Conservation (phyloP, 2,113 vertebrate genomes). For the Suricata suricatta region DNA sequence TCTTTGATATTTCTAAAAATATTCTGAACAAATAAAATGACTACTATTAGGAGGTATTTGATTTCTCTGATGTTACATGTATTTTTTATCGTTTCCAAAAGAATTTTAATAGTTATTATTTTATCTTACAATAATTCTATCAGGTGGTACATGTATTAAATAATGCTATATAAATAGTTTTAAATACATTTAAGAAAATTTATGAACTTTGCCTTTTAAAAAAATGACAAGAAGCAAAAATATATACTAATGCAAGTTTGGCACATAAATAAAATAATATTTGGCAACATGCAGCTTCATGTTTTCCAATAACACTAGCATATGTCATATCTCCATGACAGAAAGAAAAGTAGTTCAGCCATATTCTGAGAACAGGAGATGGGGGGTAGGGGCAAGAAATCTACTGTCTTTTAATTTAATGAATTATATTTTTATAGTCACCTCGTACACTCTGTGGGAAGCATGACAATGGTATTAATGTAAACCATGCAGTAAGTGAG, state of each 20-base stretch:
- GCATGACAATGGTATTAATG: slow-evolving; percentile 84
- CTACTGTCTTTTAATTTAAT: background rate
- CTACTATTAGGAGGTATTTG: background rate
- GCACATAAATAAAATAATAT: background rate
- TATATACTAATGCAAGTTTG: background rate
- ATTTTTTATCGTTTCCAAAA: slow-evolving; percentile 1
- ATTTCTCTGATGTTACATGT: background rate
- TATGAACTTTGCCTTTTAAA: background rate
- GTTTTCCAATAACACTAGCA: background rate
- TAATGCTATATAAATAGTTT: background rate
- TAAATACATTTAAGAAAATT: background rate
- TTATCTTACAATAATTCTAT: background rate
- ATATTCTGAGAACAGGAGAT: background rate
- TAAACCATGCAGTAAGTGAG: slow-evolving; percentile 78
- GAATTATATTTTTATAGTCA: slow-evolving; percentile 69
- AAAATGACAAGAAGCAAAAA: background rate
- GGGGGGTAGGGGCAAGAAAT: no score
- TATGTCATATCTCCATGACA: background rate
- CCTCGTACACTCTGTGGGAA: slow-evolving; percentile 85
- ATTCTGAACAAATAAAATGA: background rate
- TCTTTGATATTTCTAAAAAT: background rate
- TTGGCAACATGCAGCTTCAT: background rate
- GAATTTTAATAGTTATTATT: background rate
- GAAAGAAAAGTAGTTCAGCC: background rate
- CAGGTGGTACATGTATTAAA: background rate